Evolutionary conservation across 1,140 invertebrate species (phyloP).

Genomic region (Aphelinus certus): DNA sequence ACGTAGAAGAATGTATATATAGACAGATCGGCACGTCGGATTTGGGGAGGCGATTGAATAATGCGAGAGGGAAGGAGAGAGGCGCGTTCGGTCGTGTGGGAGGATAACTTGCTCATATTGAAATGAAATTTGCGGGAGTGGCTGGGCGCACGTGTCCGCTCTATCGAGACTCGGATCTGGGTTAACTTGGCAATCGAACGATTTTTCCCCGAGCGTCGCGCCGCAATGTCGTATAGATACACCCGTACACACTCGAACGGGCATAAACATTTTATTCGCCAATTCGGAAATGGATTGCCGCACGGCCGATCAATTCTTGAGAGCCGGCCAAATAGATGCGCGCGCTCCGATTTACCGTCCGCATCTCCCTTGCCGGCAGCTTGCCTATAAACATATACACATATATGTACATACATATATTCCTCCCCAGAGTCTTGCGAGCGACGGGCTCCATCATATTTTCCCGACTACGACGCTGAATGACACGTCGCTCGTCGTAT

Average conservation of each 20-base stretch:
- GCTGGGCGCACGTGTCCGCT: background rate
- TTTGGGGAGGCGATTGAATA: too few species aligned
- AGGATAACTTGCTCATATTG: slow-evolving; percentile 3
- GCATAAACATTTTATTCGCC: slow-evolving; percentile 27
- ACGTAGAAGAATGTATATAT: too few species aligned
- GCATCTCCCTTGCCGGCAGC: background rate
- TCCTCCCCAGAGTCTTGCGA: background rate
- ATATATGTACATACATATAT: background rate
- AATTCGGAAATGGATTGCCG: slow-evolving; percentile 29
- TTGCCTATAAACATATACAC: too few species aligned
- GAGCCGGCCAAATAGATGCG: slow-evolving; percentile 6
- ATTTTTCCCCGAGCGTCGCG: background rate
- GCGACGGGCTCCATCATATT: too few species aligned
- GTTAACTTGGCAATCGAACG: slow-evolving; percentile 15
- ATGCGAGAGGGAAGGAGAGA: too few species aligned
- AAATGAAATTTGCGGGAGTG: slow-evolving; percentile 12
- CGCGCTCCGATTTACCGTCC: background rate
- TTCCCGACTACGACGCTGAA: too few species aligned
- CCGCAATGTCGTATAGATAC: background rate
- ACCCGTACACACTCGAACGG: too few species aligned
- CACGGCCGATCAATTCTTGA: slow-evolving; percentile 24
- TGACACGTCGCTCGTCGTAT: too few species aligned
- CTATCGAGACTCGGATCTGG: background rate
- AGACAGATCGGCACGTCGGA: too few species aligned
- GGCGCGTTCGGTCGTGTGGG: background rate